Evolutionary conservation across 2,797 vertebrate species (phyloP).

Genomic region (Brachymystax lenok): DNA sequence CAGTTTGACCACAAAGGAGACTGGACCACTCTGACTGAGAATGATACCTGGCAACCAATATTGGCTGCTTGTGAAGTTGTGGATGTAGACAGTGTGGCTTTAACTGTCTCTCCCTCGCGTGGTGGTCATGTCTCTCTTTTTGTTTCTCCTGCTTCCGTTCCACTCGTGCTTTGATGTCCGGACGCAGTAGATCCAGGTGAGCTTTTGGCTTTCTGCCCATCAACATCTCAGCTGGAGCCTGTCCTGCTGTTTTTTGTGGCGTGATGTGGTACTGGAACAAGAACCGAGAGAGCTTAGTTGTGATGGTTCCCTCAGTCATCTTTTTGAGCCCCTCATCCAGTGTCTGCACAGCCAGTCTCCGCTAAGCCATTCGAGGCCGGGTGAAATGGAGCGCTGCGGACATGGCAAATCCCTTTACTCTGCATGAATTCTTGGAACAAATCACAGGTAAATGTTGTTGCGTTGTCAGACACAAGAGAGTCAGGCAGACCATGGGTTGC

Average conservation of each 20-base stretch:
- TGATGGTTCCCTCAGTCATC: neutral
- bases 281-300: neutral
- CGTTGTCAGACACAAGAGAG: neutral
- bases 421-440: too few relatives aligned
- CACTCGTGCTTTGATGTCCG: slow-evolving; percentile 21
- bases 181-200: slow-evolving; percentile 16
- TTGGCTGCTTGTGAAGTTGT: slow-evolving; percentile 7
- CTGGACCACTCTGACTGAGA: too few relatives aligned
- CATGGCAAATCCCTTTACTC: too few relatives aligned
- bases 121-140: neutral
- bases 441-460: neutral
- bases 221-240: slow-evolving; percentile 4
- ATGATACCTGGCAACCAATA: too few relatives aligned
- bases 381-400: too few relatives aligned
- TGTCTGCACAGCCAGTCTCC: neutral
- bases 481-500: too few relatives aligned
- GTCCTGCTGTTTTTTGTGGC: too few relatives aligned
- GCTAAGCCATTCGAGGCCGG: too few relatives aligned
- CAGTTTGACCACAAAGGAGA: too few relatives aligned
- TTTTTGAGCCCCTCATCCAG: neutral
- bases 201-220: slow-evolving; percentile 8
- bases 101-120: slow-evolving; percentile 6
- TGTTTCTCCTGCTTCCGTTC: slow-evolving; percentile 31
- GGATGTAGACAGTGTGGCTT: slow-evolving; percentile 16
- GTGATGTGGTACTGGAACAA: neutral